Evolutionary conservation across 2,113 vertebrate genomes (phyloP), one percentile per base, ranked within the genome.

Genomic region (Miniopterus natalensis): DNA sequence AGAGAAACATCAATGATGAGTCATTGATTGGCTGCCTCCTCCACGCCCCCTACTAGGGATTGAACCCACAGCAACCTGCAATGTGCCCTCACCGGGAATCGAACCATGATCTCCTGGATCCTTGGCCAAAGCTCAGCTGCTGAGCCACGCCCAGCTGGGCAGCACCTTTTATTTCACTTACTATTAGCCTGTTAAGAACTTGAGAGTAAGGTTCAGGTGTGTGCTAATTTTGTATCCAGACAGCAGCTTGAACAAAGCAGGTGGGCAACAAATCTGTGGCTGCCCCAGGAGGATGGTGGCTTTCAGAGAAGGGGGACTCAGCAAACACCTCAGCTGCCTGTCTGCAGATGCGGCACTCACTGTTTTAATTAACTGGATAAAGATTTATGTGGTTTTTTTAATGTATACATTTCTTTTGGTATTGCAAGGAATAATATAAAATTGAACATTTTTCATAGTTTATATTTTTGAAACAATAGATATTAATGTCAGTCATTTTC

Each of bases 391-490:
- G 3, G 31, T 42, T 59, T 91, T 95, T 93, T 63, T 5, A 45
- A 57, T 47, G 42, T 59, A 20, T 10, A 71, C 21, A n/a, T 63
- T 61, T 47, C 14, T 81, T 59, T 78, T 93, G 29, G 6, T 77
- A 59, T 84, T 66, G 10, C 27, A 18, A 36, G 9, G 5, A 80
- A 1, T 40, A 31, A 53, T 87, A 40, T 81, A 95, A 80, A 96
- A 55, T 84, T 70, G 70, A 61, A 88, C 14, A 79, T 84, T 90
- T 95, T 77, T 31, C 45, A 31, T 57, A 61, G 55, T 90, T 83
- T 92, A 20, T 15, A 94, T 61, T 86, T 83, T 63, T 86, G 27
- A 96, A 91, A 68, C 17, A 87, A 15, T 80, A 29, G 49, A 88
- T 49, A 66, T 31, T 78, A 83, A 77, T 77, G 25, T 83, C 15